Base-by-base conservation (phyloP, 2,113 vertebrate genomes). In the Xiphias gladius region DNA sequence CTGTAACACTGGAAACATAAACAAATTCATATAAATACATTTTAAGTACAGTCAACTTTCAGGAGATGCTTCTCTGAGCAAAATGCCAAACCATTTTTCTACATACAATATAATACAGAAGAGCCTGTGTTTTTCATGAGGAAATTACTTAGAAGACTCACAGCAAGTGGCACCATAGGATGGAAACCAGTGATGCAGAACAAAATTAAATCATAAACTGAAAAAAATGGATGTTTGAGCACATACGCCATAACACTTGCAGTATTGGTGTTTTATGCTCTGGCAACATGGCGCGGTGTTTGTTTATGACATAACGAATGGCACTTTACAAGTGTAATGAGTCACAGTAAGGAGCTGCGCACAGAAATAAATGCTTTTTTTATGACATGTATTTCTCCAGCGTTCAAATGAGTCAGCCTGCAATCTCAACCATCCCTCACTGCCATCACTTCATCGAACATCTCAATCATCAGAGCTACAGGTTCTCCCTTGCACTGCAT, bases 321-420 rank as follows among this genome's bases (percentile, higher is more conserved):
- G 16, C 63, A 37, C 32, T 67, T 61, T 61, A 19, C 26, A 20
- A 67, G 61, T 41, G 48, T 28, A 43, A 46, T 68, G 12, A 80
- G 66, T 69, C 71, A 77, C 30, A 58, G 57, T 55, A 3, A 55
- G 48, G 16, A 43, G 63, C 43, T 39, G n/a, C 57, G 63, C 26
- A 63, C n/a, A 63, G 65, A 73, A 68, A 77, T 58, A 39, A 32
- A 59, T 52, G 28, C 5, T 59, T 66, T 79, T 82, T 85, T 70
- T 32, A 73, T 54, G 26, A 28, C 32, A 63, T 24, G 11, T 35
- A 59, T 67, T 63, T 52, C 59, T 74, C 46, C 37, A 48, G 43
- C 52, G 12, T 62, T 62, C 2, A 26, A 24, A 65, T 32, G 71
- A 83, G 30, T 68, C 43, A 22, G n/a, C 24, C 7, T 46, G 4